Evolutionary conservation across 2,797 vertebrate genomes (phyloP).

Genomic region (Falco novaeseelandiae): DNA sequence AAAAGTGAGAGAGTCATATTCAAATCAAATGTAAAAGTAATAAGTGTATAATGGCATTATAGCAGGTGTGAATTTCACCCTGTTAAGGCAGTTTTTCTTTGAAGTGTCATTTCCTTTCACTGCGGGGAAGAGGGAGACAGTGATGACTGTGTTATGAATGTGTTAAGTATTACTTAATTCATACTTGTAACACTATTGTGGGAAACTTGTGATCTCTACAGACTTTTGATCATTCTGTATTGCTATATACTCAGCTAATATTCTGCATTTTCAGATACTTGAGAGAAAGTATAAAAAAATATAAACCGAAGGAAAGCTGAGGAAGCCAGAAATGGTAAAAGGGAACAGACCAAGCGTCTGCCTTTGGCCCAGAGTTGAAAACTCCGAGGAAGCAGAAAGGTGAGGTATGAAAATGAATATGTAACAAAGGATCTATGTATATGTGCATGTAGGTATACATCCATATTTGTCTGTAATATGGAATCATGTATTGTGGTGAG

Average conservation of each 20-base stretch:
- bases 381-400: background rate
- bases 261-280: background rate
- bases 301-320: background rate
- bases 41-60: background rate
- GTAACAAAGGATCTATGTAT: background rate
- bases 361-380: background rate
- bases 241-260: background rate
- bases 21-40: background rate
- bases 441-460: background rate
- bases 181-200: background rate
- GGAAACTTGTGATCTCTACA: background rate
- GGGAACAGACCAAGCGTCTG: background rate
- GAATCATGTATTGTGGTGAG: background rate
- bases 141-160: background rate
- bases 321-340: background rate
- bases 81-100: background rate
- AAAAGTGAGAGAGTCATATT: background rate
- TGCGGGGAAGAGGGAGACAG: background rate
- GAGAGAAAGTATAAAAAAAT: background rate
- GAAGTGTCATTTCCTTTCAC: background rate
- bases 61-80: background rate
- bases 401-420: background rate
- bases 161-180: background rate
- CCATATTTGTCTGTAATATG: background rate
- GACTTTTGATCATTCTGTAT: background rate